phyloP scores from a whole-genome alignment of 2,888 invertebrate species.

The Cryptocheilus praepositus region DNA sequence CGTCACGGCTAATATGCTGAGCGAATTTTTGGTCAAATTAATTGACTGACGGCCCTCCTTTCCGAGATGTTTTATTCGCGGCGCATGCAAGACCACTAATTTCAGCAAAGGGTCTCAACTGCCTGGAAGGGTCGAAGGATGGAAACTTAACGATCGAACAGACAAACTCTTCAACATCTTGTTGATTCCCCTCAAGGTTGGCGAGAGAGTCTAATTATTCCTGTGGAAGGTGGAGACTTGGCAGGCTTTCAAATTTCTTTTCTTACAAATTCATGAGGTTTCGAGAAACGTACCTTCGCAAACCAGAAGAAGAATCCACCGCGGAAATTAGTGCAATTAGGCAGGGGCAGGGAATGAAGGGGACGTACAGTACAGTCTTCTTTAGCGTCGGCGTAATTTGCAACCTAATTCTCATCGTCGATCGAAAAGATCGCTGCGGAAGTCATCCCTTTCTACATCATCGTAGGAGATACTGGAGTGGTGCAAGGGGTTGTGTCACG shows the following conservation, averaged over 20 bases:
- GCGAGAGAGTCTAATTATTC: slow-evolving; percentile 54
- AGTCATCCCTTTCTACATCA: no score
- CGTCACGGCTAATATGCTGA: no score
- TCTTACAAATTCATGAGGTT: slow-evolving; percentile 52
- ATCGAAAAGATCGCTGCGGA: no score
- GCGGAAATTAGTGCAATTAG: slow-evolving; percentile 48
- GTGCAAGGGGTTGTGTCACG: no score
- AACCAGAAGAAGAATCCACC: slow-evolving; percentile 15
- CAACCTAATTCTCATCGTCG: no score
- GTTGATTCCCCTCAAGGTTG: slow-evolving; percentile 52
- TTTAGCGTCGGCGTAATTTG: neutral
- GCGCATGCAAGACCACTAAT: slow-evolving; percentile 41
- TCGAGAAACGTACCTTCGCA: slow-evolving; percentile 29
- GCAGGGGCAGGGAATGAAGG: slow-evolving; percentile 4
- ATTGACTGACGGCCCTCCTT: no score
- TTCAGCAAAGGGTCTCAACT: slow-evolving; percentile 23
- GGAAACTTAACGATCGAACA: slow-evolving; percentile 47
- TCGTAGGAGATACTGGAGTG: no score
- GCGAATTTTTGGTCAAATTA: no score
- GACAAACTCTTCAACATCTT: slow-evolving; percentile 49
- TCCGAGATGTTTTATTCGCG: slow-evolving; percentile 30
- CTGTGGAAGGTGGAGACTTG: slow-evolving; percentile 40
- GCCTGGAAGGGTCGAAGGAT: slow-evolving; percentile 30
- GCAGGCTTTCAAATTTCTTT: slow-evolving; percentile 45
- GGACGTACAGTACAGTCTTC: neutral